phyloP scores from a whole-genome alignment of 2,888 invertebrate genomes.

The Acanthosepion lycidas region DNA sequence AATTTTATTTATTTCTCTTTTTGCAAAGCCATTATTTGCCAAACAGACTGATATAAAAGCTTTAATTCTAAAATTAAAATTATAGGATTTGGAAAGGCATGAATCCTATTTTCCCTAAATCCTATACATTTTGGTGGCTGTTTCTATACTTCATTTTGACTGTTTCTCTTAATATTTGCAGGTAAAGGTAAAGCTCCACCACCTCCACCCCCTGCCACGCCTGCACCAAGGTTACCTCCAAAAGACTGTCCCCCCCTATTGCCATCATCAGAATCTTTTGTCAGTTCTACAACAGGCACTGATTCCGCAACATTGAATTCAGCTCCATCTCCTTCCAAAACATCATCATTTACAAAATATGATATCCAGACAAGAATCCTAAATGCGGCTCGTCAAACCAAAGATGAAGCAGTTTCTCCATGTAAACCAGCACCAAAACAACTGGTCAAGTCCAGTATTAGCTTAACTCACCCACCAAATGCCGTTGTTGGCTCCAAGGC shows the following conservation, averaged over 20 bases:
- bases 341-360: background rate
- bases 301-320: background rate
- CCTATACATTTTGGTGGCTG: background rate
- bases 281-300: background rate
- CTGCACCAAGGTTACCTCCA: background rate
- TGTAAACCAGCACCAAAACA: background rate
- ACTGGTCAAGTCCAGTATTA: background rate
- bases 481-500: background rate
- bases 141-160: background rate
- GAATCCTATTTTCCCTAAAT: background rate
- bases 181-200: constrained; percentile 40
- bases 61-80: no score
- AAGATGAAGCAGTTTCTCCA: background rate
- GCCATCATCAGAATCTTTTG: background rate
- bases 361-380: constrained; percentile 17
- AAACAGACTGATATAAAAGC: no score
- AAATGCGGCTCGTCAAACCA: background rate
- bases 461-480: background rate
- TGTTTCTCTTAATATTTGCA: background rate
- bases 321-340: background rate
- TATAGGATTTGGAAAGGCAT: background rate
- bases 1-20: no score
- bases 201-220: constrained; percentile 45
- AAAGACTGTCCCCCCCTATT: background rate
- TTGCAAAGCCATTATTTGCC: no score